Base-by-base conservation (phyloP, 2,888 invertebrate genomes). In the Limenitis camilla region DNA sequence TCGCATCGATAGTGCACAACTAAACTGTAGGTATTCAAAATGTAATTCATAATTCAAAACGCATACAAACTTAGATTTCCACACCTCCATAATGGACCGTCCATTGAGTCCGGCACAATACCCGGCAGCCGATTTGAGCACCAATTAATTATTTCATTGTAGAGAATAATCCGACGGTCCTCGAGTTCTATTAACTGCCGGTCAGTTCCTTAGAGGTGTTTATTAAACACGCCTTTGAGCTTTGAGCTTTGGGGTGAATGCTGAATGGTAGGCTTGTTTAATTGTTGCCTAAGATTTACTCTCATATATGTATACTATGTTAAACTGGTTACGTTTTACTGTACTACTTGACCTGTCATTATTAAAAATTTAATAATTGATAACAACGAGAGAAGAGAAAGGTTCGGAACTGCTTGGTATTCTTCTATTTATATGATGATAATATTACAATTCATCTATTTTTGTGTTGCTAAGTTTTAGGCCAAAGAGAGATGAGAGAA, bases 81-180 rank as follows among this genome's bases (percentile, higher is more conserved):
- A 36, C 45, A 45, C 76, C 75, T 61, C 62, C 66, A 73, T 76
- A 79, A 77, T 76, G 57, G 76, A 75, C 76, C 72, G 68, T 74
- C 72, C 63, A 76, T 74, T 70, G 63, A 76, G 71, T 61, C 49
- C 41, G 61, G 40, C 35, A 36, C 66, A 74, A 71, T 75, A 77
- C 69, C 68, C 71, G 69, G 72, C 74, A 76, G 73, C 78, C 68
- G 76, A 74, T 77, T 78, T 76, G 74, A 83, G 83, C 74, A 77
- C 81, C 85, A 84, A 85, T 86, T 86, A 86, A 86, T 86, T 84
- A 86, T 81, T 79, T 76, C 80, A 81, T 83, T 85, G 84, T 85
- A 68, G 70, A 64, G 73, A 75, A 72, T 77, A 75, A 76, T 76
- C 77, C 72, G 65, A 61, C 66, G 68, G 69, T 77, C 73, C 78